These are phyloP conservation scores for Brenthis ino DNA, from an alignment of 2,888 invertebrate genomes.

Conservation along the genomic window DNA sequence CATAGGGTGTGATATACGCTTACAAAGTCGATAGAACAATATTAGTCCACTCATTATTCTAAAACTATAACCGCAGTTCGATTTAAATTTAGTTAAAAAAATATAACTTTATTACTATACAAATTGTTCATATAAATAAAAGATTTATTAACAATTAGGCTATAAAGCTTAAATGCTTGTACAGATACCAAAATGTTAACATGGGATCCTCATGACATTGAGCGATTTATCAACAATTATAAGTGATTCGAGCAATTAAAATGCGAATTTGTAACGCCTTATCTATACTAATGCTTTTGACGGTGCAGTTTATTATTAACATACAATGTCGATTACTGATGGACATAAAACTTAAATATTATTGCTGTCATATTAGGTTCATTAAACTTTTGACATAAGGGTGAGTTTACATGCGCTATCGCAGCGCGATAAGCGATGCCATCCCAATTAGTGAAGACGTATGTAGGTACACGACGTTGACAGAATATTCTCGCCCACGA, in stretches of 20 bases:
- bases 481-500: slow-evolving; percentile 50
- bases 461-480: slow-evolving; percentile 47
- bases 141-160: slow-evolving; percentile 11
- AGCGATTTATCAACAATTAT: slow-evolving; percentile 51
- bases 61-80: neutral
- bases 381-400: slow-evolving; percentile 53
- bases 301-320: slow-evolving; percentile 45
- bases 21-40: neutral
- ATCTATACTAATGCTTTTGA: slow-evolving; percentile 47
- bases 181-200: slow-evolving; percentile 24
- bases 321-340: slow-evolving; percentile 44
- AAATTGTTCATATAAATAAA: slow-evolving; percentile 3
- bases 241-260: slow-evolving; percentile 43
- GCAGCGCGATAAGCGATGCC: slow-evolving; percentile 28
- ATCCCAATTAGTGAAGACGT: slow-evolving; percentile 43
- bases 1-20: neutral
- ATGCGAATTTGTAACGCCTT: slow-evolving; percentile 42
- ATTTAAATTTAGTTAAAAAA: too few species aligned
- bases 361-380: slow-evolving; percentile 50
- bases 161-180: slow-evolving; percentile 25
- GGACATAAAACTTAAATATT: slow-evolving; percentile 41
- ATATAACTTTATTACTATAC: neutral
- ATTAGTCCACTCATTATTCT: neutral
- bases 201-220: slow-evolving; percentile 42
- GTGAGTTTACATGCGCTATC: slow-evolving; percentile 45